Percentiles rank a stretch among this genome's conserved stretches.
Conservation (phyloP, 2,797 vertebrate genomes). For the Micropoecilia bifurca region DNA sequence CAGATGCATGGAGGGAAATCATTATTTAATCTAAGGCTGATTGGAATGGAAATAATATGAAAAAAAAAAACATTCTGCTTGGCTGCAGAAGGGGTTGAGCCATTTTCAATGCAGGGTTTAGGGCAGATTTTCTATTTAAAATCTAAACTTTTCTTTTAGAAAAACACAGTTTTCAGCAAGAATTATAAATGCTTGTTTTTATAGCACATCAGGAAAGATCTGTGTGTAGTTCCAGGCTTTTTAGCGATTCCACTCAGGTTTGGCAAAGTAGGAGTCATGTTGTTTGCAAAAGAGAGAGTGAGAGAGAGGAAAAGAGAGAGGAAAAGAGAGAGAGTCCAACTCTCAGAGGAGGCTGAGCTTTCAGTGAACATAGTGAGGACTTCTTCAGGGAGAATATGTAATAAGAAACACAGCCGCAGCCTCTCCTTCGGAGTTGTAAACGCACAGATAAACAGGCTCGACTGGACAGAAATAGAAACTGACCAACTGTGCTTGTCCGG, state of each 20-base stretch:
- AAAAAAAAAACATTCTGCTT: slow-evolving; percentile 38
- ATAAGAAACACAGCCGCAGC: slow-evolving; percentile 67
- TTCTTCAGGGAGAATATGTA: slow-evolving; percentile 76
- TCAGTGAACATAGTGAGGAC: slow-evolving; percentile 62
- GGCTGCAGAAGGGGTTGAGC: slow-evolving; percentile 24
- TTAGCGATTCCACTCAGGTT: slow-evolving; percentile 67
- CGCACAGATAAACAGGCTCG: slow-evolving; percentile 52
- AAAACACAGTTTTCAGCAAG: background rate
- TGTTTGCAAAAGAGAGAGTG: slow-evolving; percentile 61
- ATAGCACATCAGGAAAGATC: background rate
- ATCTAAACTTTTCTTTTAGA: background rate
- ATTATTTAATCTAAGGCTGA: slow-evolving; percentile 57
- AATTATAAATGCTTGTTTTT: slow-evolving; percentile 5
- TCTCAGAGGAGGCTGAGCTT: slow-evolving; percentile 64
- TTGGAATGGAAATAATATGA: slow-evolving; percentile 32
- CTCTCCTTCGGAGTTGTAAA: slow-evolving; percentile 50
- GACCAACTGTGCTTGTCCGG: slow-evolving; percentile 42
- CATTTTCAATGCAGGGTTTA: slow-evolving; percentile 6
- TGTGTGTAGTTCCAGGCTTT: slow-evolving; percentile 23
- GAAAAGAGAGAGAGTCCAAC: slow-evolving; percentile 38
- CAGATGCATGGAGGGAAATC: slow-evolving; percentile 44
- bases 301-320: background rate
- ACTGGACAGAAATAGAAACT: slow-evolving; percentile 46
- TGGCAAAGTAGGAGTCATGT: slow-evolving; percentile 61
- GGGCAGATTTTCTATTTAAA: slow-evolving; percentile 1